Percentiles rank a stretch among this genome's conserved stretches.
Conservation (phyloP, 2,888 invertebrate species). For the Cordilura impudica region DNA sequence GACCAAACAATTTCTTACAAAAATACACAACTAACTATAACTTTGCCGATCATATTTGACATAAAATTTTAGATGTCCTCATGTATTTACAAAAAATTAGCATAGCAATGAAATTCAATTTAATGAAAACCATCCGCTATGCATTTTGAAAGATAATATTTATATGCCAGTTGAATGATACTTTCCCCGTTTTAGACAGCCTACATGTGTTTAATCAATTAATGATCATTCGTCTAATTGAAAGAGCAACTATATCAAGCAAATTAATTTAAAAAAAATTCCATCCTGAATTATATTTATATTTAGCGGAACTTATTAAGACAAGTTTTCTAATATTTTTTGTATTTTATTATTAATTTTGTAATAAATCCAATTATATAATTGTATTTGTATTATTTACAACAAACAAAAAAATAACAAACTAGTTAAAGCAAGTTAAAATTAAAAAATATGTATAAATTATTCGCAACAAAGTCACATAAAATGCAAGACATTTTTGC, state of each 20-base stretch:
- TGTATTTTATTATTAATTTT: conserved; percentile 38
- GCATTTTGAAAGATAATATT: too few species aligned
- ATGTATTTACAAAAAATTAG: too few species aligned
- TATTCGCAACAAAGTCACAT: conserved; percentile 40
- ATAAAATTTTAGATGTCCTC: too few species aligned
- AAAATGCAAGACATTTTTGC: conserved; percentile 13
- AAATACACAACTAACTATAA: too few species aligned
- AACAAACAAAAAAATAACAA: conserved; percentile 19
- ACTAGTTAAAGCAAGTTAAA: conserved; percentile 50
- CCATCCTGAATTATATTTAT: conserved; percentile 15
- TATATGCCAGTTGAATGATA: not conserved
- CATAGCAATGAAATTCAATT: too few species aligned
- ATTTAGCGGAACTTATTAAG: conserved; percentile 25
- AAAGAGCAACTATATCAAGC: not conserved
- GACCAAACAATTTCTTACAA: too few species aligned
- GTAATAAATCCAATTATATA: conserved; percentile 49
- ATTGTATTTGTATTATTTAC: too few species aligned
- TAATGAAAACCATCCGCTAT: too few species aligned
- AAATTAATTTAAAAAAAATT: conserved; percentile 23
- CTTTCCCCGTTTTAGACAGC: not conserved
- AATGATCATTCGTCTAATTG: conserved; percentile 27
- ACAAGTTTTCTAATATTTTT: conserved; percentile 40
- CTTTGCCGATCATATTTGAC: too few species aligned
- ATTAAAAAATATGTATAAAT: conserved; percentile 25
- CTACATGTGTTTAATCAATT: conserved; percentile 22